Evolutionary conservation across 2,113 vertebrate species (phyloP), one percentile per base, ranked within the genome.

Genomic region (Mirounga angustirostris): DNA sequence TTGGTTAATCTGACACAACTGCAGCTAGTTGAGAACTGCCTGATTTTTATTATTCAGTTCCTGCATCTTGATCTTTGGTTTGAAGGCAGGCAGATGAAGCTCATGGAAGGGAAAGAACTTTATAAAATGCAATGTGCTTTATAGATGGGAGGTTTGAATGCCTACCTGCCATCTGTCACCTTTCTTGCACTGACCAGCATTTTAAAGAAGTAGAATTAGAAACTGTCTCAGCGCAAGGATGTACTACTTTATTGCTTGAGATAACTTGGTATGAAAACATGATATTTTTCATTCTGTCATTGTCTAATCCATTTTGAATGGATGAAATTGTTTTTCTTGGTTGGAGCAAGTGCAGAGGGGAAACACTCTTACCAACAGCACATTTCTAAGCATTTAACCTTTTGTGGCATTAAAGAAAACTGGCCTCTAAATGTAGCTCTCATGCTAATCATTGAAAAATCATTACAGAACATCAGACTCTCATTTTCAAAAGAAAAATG

Each of bases 281-380:
- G 30, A 21, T 74, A 84, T 89, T 84, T 89, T 97, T 95, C 36
- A 18, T 33, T 87, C 84, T 46, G 7, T 89, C 50, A 36, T 19
- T 28, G 14, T 46, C 3, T 19, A 14, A 0, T 43, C 33, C 15
- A 13, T 22, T 79, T 84, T 71, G 40, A 90, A 4, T 73, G 21
- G 88, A 21, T 93, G n/a, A 67, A 71, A 67, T 50, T 15, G 8
- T 76, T 92, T 67, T 84, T 43, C 36, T 82, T 96, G 43, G 0
- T 83, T 69, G 86, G 40, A 80, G 12, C 43, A 76, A 91, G 7
- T 59, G 19, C 7, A 24, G 73, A 73, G 13, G 54, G 54, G 87
- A 93, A 81, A 93, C 24, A 85, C 33, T 43, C 61, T n/a, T n/a
- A 91, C 3, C 26, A 88, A 81, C 2, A 81, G 36, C 30, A 87